Evolutionary conservation across 2,113 vertebrate species (phyloP), one percentile per base, ranked within the genome.

Genomic region (Noctilio leporinus): DNA sequence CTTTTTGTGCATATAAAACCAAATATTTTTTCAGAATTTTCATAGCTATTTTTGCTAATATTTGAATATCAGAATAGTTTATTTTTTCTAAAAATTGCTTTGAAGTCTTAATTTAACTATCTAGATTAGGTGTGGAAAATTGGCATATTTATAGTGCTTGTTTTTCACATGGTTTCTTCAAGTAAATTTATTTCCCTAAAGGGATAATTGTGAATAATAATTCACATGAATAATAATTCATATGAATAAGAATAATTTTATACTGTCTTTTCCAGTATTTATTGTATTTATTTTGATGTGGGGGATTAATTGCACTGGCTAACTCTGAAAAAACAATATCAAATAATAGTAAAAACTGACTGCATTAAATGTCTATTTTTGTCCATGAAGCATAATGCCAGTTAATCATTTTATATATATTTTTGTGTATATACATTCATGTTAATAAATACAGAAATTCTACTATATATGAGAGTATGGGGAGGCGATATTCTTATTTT

Each of bases 101-200:
- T 84, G 15, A 67, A 16, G 24, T 84, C 84, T 83, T 65, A 53
- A 16, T 75, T 86, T 38, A 78, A 45, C 55, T 78, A 59, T 55
- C 22, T 45, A 88, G 6, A 88, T 80, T 40, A 43, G 7, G 14
- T 95, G 20, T 53, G 24, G 12, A 75, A 85, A 75, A 38, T 10
- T 35, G 10, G 17, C 2, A 10, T 92, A n/a, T 43, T 81, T 92
- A 76, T 53, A 62, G 26, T 59, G 4, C 1, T n/a, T 80, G 43
- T 10, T 86, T 86, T 73, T 89, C 35, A 80, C 24, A 38, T 75
- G 22, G 80, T 43, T 72, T 45, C 78, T 88, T 85, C 26, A 75
- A 62, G 45, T 10, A 94, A 57, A n/a, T 83, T 96, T 80, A 51
- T 89, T 92, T 85, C 20, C 73, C 40, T 85, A 78, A 84, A 76